These are phyloP conservation scores for Chalcosyrphus nemorum DNA, from an alignment of 2,888 invertebrate species.

Conservation along the genomic window DNA sequence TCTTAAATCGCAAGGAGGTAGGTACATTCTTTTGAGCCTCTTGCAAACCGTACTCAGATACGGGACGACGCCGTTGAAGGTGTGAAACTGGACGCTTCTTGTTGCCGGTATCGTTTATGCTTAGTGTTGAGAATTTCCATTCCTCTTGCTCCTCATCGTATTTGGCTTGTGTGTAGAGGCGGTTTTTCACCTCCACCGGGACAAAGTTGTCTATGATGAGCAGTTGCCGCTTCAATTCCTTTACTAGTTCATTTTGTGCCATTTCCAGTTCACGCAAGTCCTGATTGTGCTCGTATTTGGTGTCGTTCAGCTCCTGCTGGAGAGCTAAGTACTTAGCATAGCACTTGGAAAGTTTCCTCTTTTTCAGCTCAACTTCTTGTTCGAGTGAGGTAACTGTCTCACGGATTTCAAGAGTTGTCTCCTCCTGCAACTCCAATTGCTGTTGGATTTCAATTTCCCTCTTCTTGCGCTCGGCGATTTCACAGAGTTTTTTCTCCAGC, in stretches of 20 bases:
- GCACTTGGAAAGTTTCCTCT: constrained; percentile 94
- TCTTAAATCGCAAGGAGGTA: constrained; percentile 79
- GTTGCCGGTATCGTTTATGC: constrained; percentile 82
- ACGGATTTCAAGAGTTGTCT: constrained; percentile 93
- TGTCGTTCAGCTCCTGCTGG: constrained; percentile 91
- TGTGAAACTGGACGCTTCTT: constrained; percentile 86
- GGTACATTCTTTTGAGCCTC: constrained; percentile 79
- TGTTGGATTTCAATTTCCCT: constrained; percentile 94
- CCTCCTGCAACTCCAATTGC: constrained; percentile 95
- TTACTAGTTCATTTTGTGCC: constrained; percentile 94
- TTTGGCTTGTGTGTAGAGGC: constrained; percentile 87
- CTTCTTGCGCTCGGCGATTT: constrained; percentile 92
- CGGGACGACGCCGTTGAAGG: constrained; percentile 85
- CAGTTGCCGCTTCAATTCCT: constrained; percentile 94
- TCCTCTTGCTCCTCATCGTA: constrained; percentile 93
- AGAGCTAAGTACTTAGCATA: constrained; percentile 89
- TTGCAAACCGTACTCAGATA: constrained; percentile 84
- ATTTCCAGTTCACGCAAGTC: constrained; percentile 96
- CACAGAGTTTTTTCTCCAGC: constrained; percentile 91
- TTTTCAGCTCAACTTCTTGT: constrained; percentile 98
- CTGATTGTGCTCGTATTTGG: constrained; percentile 93
- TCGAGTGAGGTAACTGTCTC: constrained; percentile 96
- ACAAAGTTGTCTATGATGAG: constrained; percentile 95
- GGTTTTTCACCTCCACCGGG: constrained; percentile 90
- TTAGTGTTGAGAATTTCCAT: constrained; percentile 84